Base-by-base conservation (phyloP, 2,113 vertebrate genomes). In the Spea bombifrons region DNA sequence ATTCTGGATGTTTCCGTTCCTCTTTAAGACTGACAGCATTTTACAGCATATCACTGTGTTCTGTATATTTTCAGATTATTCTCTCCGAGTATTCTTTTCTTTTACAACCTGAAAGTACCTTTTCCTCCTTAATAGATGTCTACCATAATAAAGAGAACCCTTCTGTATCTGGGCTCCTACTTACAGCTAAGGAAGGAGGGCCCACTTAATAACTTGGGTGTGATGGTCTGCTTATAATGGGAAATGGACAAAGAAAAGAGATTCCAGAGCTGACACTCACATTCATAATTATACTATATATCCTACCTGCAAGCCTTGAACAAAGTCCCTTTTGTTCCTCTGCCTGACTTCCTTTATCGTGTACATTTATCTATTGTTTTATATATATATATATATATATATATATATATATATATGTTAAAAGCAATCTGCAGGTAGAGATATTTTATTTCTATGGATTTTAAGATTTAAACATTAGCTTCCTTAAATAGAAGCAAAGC, bases 171-270 rank as follows among this genome's bases (percentile, higher is more conserved):
- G 47, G 71, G 49, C 16, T 53, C 78, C 50, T 74, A 13, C 49
- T 80, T 73, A 80, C 57, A 44, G 68, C 50, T 71, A 30, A 9
- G 77, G 77, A 66, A 73, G 59, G 49, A 80, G 57, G 61, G 73
- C 52, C 76, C 63, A 71, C 71, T 78, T 80, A 66, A 80, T 80
- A 65, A 68, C 65, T 61, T 67, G 78, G 78, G 78, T 74, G 63
- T 73, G 61, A 74, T 53, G 64, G 66, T 17, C n/a, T 80, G 71
- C 78, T 74, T 80, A 74, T 74, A 57, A 74, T 63, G 61, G 71
- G 17, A 80, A 61, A 45, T 45, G 52, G 65, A 74, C 50, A 59
- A 73, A 79, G 77, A 79, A 4, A 63, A 73, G 9, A 73, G 55
- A 79, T 48, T 53, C 66, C 61, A 66, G 50, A 63, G 48, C 55